Conservation (phyloP, 2,113 vertebrate species). For the Ochotona curzoniae region DNA sequence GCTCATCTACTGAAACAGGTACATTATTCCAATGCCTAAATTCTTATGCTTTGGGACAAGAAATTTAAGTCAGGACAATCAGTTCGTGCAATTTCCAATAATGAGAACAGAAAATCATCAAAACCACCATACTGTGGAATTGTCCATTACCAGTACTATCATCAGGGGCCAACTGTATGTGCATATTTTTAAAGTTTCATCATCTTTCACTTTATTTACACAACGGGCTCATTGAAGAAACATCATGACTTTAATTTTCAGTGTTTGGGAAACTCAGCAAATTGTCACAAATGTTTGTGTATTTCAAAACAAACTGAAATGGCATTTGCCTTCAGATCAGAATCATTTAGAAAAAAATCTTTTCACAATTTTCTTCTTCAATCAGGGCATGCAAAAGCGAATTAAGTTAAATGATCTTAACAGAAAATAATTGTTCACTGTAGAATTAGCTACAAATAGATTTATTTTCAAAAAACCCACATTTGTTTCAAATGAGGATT, state of each 20-base stretch:
- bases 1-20: slow-evolving; percentile 18
- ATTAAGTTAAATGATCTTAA: slow-evolving; percentile 33
- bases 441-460: neutral
- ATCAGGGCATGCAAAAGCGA: slow-evolving; percentile 45
- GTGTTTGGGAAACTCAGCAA: slow-evolving; percentile 25
- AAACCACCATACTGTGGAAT: neutral
- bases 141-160: slow-evolving; percentile 34
- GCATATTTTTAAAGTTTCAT: slow-evolving; percentile 27
- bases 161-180: neutral
- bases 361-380: slow-evolving; percentile 46
- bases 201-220: slow-evolving; percentile 52
- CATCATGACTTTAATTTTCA: slow-evolving; percentile 48
- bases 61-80: slow-evolving; percentile 41
- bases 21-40: slow-evolving; percentile 48
- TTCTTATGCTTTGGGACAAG: slow-evolving; percentile 38
- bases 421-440: slow-evolving; percentile 26
- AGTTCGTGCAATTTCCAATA: slow-evolving; percentile 19
- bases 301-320: slow-evolving; percentile 55
- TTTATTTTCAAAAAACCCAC: neutral
- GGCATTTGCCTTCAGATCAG: neutral
- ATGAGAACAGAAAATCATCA: slow-evolving; percentile 29
- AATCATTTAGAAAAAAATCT: slow-evolving; percentile 40
- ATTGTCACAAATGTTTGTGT: slow-evolving; percentile 46
- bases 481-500: slow-evolving; percentile 46
- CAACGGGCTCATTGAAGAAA: slow-evolving; percentile 63